Base-by-base conservation (phyloP, 2,113 vertebrate species). In the Cyprinodon brontotheroides region DNA sequence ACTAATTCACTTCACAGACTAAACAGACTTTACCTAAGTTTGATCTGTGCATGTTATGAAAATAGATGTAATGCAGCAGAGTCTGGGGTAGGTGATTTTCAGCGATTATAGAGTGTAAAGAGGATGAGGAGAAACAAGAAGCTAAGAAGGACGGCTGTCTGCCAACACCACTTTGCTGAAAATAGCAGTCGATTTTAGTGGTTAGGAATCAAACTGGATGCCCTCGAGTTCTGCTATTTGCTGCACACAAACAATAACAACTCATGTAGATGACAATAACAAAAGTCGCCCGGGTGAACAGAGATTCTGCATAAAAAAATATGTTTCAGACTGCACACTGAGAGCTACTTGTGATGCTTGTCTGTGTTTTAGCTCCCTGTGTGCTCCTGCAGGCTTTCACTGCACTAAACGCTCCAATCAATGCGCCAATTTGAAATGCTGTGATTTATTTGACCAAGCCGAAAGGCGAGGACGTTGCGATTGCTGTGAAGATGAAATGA, bases 61-160 rank as follows among this genome's bases (percentile, higher is more conserved):
- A 81, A 71, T 53, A 79, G 60, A 81, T 76, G 65, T 64, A 70
- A 68, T 74, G 72, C 87, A 73, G 40, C 81, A 22, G 22, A 77
- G 67, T 61, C 13, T 20, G 53, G 75, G 50, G 71, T 67, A 68
- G 70, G 59, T 39, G 57, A 50, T 88, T 91, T 85, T 80, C 91
- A 90, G 89, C 89, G 92, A 92, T 94, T 87, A 92, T 84, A 87
- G 83, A 3, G 91, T 73, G 91, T 87, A 77, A 86, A 83, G 85
- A 78, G 68, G 75, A 59, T 61, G 77, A 79, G 75, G 3, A 29
- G 63, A 80, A 77, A 78, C 65, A 79, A 67, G 70, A 64, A 2
- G 65, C 72, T 87, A 64, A 60, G 65, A 75, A 65, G 70, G 71
- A 11, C 29, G 11, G 85, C 9, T 79, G 70, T 74, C 43, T 84